phyloP scores from a whole-genome alignment of 2,888 invertebrate species.

The Carterocephalus palaemon region DNA sequence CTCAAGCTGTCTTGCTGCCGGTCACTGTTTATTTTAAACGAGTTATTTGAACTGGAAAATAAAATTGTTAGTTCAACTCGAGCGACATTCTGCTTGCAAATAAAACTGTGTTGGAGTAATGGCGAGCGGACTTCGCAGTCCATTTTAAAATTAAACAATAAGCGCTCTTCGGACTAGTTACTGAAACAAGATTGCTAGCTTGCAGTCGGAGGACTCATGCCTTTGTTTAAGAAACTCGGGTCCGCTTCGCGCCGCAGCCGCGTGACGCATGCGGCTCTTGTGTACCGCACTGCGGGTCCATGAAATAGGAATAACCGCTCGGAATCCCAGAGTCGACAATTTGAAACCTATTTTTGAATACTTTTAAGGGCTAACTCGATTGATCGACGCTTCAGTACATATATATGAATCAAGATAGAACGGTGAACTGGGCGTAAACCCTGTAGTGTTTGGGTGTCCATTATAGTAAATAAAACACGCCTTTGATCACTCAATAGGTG shows the following conservation, averaged over 20 bases:
- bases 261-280: background rate
- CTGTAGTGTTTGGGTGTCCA: too few species aligned
- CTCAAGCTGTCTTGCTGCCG: constrained; percentile 6
- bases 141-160: constrained; percentile 23
- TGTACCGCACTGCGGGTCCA: too few species aligned
- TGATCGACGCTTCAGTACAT: too few species aligned
- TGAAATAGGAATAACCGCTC: too few species aligned
- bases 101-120: constrained; percentile 22
- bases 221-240: background rate
- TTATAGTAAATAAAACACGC: too few species aligned
- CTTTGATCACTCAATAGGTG: too few species aligned
- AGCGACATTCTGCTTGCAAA: constrained; percentile 20
- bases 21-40: constrained; percentile 12
- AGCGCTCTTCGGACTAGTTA: constrained; percentile 13
- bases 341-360: too few species aligned
- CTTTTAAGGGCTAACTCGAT: too few species aligned
- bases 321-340: too few species aligned
- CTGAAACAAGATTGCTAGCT: constrained; percentile 9
- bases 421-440: too few species aligned
- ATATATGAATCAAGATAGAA: too few species aligned
- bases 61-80: constrained; percentile 22
- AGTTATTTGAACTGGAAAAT: constrained; percentile 22
- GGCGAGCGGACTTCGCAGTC: constrained; percentile 17
- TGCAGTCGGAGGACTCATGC: background rate
- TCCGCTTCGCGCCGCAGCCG: background rate